Base-by-base conservation (phyloP, 2,797 vertebrate species). In the Liasis olivaceus region DNA sequence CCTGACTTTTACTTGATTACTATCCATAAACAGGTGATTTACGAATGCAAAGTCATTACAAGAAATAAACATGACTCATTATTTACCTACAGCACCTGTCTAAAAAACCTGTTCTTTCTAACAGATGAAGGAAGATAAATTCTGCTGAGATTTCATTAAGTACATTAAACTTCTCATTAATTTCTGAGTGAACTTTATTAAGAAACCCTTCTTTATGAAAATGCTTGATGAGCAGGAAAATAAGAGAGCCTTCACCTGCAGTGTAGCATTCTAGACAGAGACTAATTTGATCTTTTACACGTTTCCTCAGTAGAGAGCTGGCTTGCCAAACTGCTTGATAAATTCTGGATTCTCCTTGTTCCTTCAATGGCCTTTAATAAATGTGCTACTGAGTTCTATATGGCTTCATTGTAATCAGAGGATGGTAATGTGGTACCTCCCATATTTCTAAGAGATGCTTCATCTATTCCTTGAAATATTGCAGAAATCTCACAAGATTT, bases 81-180 rank as follows among this genome's bases (percentile, higher is more conserved):
- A 91, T 56, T 85, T 62, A 90, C 62, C 89, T 95, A 72, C 31
- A 2, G n/a, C 7, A 13, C 56, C 60, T 92, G 69, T 87, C 92
- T 91, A 94, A 93, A 36, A 64, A 64, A 28, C 58, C 36, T 28
- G 26, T 26, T 59, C 84, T 62, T 22, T 58, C 24, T 62, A 17
- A 12, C 31, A 85, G 58, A 11, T 62, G 72, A 62, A 62, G 42
- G 59, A 85, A 90, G 42, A 85, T 84, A 62, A 63, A 51, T 63
- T 88, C 36, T 88, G 59, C 22, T 26, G 22, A 14, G 12, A 47
- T 31, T 36, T 36, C 36, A 42, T 24, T 24, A 42, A 14, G 26
- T 24, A 62, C 13, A 24, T 47, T 59, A 22, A 42, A 60, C 20
- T 62, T 62, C 12, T 47, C 31, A 24, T 42, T 58, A 60, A 63